Conservation (phyloP, 2,888 invertebrate genomes). For the Orthosia cruda region DNA sequence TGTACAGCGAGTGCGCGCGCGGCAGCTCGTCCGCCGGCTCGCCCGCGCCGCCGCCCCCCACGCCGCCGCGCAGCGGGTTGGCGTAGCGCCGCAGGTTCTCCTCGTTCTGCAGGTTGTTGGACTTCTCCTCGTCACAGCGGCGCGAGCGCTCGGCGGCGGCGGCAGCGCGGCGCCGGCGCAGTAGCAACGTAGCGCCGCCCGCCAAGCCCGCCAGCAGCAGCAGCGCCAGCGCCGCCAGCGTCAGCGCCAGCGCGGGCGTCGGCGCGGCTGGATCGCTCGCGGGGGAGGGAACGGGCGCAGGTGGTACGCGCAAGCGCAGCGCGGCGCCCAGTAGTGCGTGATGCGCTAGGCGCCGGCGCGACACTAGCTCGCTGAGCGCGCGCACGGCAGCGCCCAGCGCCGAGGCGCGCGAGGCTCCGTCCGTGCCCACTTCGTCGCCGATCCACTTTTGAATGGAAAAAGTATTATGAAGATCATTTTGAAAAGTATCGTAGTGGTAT, state of each 20-base stretch:
- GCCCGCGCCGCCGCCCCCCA: conserved; percentile 84
- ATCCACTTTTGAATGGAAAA: conserved; percentile 80
- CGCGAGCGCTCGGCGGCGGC: conserved; percentile 92
- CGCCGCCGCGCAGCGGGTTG: conserved; percentile 94
- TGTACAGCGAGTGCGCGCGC: conserved; percentile 94
- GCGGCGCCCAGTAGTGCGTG: conserved; percentile 87
- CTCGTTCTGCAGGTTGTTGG: conserved; percentile 97
- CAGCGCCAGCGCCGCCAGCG: conserved; percentile 70
- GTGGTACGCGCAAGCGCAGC: conserved; percentile 82
- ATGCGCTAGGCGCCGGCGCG: conserved; percentile 84
- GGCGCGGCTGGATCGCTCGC: conserved; percentile 87
- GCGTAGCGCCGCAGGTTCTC: conserved; percentile 96
- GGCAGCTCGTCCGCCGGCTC: conserved; percentile 88
- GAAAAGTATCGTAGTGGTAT: not conserved
- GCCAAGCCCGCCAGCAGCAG: conserved; percentile 75
- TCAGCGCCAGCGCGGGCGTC: conserved; percentile 69
- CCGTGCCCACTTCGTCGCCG: conserved; percentile 84
- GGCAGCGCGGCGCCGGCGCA: conserved; percentile 77
- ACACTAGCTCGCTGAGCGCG: conserved; percentile 84
- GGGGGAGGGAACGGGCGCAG: conserved; percentile 66
- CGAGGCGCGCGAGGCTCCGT: conserved; percentile 74
- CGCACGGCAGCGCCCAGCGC: conserved; percentile 83
- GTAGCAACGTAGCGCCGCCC: conserved; percentile 79
- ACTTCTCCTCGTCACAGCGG: conserved; percentile 96
- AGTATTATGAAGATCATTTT: not conserved